These are phyloP conservation scores for Brachionichthys hirsutus DNA, from an alignment of 2,113 vertebrate species.

Conservation along the genomic window DNA sequence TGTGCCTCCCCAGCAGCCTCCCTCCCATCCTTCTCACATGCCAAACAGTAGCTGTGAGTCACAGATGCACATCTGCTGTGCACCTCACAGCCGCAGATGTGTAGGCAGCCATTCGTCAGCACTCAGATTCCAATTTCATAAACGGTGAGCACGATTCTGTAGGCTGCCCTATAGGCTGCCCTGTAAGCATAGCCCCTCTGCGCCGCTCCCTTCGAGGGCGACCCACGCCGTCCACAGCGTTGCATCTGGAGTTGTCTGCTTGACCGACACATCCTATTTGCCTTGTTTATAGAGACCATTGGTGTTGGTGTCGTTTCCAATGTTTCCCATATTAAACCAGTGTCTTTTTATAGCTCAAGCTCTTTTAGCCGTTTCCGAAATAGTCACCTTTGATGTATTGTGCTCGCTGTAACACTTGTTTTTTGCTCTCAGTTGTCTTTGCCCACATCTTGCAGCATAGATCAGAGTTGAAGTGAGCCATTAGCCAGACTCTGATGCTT, in stretches of 20 bases:
- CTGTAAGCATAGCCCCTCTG: slow-evolving; percentile 38
- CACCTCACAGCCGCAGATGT: slow-evolving; percentile 30
- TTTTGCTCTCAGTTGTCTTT: slow-evolving; percentile 6
- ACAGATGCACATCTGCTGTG: slow-evolving; percentile 30
- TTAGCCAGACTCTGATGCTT: slow-evolving; percentile 11
- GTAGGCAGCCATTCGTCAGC: slow-evolving; percentile 41
- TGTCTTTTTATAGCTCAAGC: slow-evolving; percentile 39
- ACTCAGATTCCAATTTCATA: slow-evolving; percentile 33
- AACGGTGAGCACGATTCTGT: slow-evolving; percentile 40
- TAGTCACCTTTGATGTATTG: slow-evolving; percentile 7
- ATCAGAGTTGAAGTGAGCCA: slow-evolving; percentile 20
- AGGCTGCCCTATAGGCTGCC: slow-evolving; percentile 61
- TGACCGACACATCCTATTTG: neutral
- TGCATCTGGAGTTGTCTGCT: neutral
- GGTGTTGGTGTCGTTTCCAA: neutral
- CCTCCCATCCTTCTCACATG: too few species aligned
- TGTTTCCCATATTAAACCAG: neutral
- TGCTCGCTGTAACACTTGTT: slow-evolving; percentile 1
- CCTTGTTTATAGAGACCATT: too few species aligned
- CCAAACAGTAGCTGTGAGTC: slow-evolving; percentile 35
- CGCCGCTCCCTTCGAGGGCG: slow-evolving; percentile 36
- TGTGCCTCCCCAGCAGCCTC: too few species aligned
- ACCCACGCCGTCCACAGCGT: slow-evolving; percentile 4
- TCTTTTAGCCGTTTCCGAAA: slow-evolving; percentile 37
- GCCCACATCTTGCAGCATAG: slow-evolving; percentile 8